phyloP scores from a whole-genome alignment of 2,113 vertebrate species.

The Poicephalus gulielmi region DNA sequence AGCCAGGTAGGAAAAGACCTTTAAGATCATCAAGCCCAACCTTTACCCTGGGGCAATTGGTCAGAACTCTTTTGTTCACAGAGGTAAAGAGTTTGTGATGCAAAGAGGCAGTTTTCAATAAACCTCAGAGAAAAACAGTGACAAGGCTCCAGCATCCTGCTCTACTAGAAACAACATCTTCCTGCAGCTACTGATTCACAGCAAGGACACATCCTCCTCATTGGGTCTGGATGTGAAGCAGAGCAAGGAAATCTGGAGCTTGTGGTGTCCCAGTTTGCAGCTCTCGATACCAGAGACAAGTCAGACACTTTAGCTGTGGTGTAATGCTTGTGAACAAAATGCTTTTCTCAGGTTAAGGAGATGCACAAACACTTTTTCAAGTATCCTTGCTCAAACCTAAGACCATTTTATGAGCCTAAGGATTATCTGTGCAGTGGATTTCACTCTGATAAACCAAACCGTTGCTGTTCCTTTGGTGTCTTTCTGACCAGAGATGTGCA shows the following conservation, averaged over 20 bases:
- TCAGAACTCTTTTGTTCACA: background rate
- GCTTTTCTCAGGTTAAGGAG: background rate
- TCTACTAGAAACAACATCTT: background rate
- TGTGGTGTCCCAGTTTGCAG: background rate
- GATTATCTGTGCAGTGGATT: fast-evolving
- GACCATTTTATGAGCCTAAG: background rate
- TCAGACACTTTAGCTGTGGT: background rate
- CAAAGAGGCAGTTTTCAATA: background rate
- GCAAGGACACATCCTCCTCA: background rate
- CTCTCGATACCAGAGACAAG: background rate
- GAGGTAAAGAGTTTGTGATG: background rate
- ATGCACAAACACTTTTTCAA: background rate
- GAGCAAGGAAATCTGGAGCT: background rate
- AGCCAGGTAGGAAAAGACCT: background rate
- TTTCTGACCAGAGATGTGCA: background rate
- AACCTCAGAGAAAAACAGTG: background rate
- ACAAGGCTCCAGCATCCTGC: background rate
- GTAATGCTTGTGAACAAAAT: background rate
- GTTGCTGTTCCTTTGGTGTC: background rate
- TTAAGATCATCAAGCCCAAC: background rate
- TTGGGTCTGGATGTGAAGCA: background rate
- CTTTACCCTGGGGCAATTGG: background rate
- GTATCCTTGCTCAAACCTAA: background rate
- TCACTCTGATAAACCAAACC: background rate
- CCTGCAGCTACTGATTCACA: background rate